Conservation (phyloP, 1,140 invertebrate genomes). For the Globodera rostochiensis region DNA sequence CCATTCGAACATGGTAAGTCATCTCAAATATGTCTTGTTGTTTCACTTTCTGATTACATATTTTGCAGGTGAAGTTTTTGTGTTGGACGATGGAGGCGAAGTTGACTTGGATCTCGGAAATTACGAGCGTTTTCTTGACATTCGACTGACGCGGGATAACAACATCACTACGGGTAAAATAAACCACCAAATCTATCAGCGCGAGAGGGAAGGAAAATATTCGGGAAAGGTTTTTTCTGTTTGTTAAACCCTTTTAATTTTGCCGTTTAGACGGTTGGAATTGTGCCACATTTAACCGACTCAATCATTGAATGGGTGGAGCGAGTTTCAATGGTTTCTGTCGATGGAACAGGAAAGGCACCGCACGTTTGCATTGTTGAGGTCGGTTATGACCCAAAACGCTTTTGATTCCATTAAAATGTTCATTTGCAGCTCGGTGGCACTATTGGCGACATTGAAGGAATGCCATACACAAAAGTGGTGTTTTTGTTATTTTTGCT, state of each 20-base stretch:
- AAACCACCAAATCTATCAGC: conserved; percentile 89
- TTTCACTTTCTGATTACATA: too few relatives aligned
- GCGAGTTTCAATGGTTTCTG: conserved; percentile 82
- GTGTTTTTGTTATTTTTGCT: not conserved
- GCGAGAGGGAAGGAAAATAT: conserved; percentile 73
- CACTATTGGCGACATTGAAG: conserved; percentile 98
- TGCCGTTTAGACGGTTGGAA: conserved; percentile 82
- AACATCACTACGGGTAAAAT: conserved; percentile 99
- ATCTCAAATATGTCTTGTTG: too few relatives aligned
- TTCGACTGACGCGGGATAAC: conserved; percentile 90
- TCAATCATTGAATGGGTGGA: conserved; percentile 98
- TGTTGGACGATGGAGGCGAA: conserved; percentile 97
- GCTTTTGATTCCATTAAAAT: not conserved
- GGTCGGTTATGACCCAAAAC: conserved; percentile 54
- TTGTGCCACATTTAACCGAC: conserved; percentile 93
- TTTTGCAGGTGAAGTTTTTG: conserved; percentile 90
- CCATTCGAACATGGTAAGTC: conserved; percentile 91
- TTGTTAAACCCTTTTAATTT: conserved; percentile 5
- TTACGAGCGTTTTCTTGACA: conserved; percentile 95
- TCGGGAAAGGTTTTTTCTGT: conserved; percentile 3
- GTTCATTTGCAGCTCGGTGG: conserved; percentile 77
- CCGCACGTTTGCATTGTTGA: conserved; percentile 77
- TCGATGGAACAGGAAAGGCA: conserved; percentile 70
- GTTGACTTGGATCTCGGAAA: conserved; percentile 98
- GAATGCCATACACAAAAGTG: conserved; percentile 69